phyloP scores from a whole-genome alignment of 1,140 invertebrate species.

The Apolygus lucorum region DNA sequence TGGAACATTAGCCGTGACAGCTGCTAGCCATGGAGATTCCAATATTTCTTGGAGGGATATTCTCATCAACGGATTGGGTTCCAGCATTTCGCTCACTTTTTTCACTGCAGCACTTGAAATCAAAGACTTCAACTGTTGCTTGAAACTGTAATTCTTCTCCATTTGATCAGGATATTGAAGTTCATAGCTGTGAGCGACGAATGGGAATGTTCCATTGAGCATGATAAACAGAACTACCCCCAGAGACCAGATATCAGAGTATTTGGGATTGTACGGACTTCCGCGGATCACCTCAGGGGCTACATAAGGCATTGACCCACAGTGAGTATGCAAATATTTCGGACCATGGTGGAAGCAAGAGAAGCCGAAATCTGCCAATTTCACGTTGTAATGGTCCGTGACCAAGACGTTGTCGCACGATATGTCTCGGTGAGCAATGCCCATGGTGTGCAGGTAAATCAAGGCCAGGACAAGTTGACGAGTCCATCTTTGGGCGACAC shows the following conservation, averaged over 20 bases:
- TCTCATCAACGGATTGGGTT: conserved; percentile 46
- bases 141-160: conserved; percentile 3
- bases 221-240: conserved; percentile 60
- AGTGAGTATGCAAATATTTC: conserved; percentile 51
- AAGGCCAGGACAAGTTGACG: conserved; percentile 54
- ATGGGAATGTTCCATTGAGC: conserved; percentile 70
- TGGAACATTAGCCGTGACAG: background rate
- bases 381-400: conserved; percentile 59
- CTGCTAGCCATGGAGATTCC: background rate
- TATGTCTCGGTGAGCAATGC: conserved; percentile 63
- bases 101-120: conserved; percentile 53
- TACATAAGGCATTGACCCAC: conserved; percentile 59
- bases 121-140: conserved; percentile 17
- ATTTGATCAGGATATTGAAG: background rate
- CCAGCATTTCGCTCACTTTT: conserved; percentile 49
- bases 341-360: conserved; percentile 46
- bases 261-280: conserved; percentile 51
- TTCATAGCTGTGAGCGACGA: conserved; percentile 35
- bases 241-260: conserved; percentile 59
- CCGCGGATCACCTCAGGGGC: conserved; percentile 58
- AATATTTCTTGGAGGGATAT: background rate
- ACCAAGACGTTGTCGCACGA: conserved; percentile 72
- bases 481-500: conserved; percentile 56
- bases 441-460: conserved; percentile 60
- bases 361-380: conserved; percentile 78